Conservation (phyloP, 2,888 invertebrate genomes). For the Dynastes hyllus region DNA sequence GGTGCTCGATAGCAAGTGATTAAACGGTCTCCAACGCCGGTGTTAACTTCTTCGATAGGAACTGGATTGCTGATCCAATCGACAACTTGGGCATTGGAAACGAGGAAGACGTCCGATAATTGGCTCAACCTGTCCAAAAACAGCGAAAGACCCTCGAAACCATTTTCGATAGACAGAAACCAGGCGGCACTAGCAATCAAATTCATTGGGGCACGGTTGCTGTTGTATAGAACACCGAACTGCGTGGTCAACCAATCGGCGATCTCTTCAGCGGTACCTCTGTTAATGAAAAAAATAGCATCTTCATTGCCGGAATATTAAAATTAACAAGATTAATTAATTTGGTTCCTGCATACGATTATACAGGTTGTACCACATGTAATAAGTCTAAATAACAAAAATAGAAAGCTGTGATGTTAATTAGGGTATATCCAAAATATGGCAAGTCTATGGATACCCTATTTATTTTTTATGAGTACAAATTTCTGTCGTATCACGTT, state of each 20-base stretch:
- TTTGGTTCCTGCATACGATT: too few species aligned
- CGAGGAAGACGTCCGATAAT: constrained; percentile 68
- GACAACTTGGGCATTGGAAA: constrained; percentile 68
- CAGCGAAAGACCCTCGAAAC: constrained; percentile 60
- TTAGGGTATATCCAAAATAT: too few species aligned
- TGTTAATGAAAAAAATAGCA: constrained; percentile 16
- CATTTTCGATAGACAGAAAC: constrained; percentile 66
- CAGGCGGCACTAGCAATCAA: constrained; percentile 72
- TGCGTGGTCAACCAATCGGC: constrained; percentile 70
- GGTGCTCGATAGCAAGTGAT: constrained; percentile 57
- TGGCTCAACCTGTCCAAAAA: constrained; percentile 66
- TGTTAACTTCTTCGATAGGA: constrained; percentile 59
- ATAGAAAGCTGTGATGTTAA: too few species aligned
- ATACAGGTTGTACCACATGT: too few species aligned
- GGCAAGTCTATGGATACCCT: too few species aligned
- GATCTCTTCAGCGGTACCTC: constrained; percentile 62
- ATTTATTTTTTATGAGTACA: too few species aligned
- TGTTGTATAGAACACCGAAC: constrained; percentile 68
- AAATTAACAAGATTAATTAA: too few species aligned
- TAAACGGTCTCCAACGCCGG: constrained; percentile 48
- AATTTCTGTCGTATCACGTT: too few species aligned
- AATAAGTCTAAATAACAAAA: too few species aligned
- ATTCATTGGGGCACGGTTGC: constrained; percentile 71
- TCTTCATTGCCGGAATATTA: too few species aligned
- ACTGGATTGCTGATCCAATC: constrained; percentile 70